Evolutionary conservation across 1,140 invertebrate species (phyloP).

Genomic region (Hyposmocoma kahamanoa): DNA sequence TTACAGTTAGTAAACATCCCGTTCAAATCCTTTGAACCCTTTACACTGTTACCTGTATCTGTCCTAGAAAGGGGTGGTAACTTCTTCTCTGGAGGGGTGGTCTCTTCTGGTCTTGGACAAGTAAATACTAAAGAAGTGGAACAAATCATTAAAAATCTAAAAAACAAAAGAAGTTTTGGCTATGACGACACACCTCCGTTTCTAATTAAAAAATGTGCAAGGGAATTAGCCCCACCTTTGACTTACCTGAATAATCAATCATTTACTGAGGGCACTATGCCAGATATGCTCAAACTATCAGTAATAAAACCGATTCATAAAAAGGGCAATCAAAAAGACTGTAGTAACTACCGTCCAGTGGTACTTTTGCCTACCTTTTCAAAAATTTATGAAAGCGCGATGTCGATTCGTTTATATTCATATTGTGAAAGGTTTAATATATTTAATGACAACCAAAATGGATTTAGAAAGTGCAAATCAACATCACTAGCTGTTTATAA

Average conservation of each 20-base stretch:
- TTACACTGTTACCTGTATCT: too few relatives aligned
- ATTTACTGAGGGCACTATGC: not conserved
- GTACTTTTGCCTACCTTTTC: not conserved
- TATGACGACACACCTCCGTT: constrained; percentile 2
- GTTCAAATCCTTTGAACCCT: too few relatives aligned
- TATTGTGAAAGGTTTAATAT: not conserved
- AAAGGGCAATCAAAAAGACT: not conserved
- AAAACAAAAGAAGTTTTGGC: constrained; percentile 1
- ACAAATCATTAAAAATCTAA: not conserved
- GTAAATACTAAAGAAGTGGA: too few relatives aligned
- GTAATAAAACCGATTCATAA: constrained; percentile 1
- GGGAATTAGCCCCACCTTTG: not conserved
- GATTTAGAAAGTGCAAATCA: not conserved
- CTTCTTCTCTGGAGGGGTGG: too few relatives aligned
- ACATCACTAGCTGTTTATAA: not conserved
- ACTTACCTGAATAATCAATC: constrained; percentile 2
- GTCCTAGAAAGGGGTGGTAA: too few relatives aligned
- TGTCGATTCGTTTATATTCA: not conserved
- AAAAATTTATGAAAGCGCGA: constrained; percentile 2
- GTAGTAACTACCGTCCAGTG: not conserved
- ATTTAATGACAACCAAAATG: not conserved
- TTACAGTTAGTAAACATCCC: too few relatives aligned
- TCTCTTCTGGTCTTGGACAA: too few relatives aligned
- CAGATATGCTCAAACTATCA: not conserved
- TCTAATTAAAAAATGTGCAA: constrained; percentile 1